Evolutionary conservation across 2,113 vertebrate genomes (phyloP).

Genomic region (Aegotheles bennettii): DNA sequence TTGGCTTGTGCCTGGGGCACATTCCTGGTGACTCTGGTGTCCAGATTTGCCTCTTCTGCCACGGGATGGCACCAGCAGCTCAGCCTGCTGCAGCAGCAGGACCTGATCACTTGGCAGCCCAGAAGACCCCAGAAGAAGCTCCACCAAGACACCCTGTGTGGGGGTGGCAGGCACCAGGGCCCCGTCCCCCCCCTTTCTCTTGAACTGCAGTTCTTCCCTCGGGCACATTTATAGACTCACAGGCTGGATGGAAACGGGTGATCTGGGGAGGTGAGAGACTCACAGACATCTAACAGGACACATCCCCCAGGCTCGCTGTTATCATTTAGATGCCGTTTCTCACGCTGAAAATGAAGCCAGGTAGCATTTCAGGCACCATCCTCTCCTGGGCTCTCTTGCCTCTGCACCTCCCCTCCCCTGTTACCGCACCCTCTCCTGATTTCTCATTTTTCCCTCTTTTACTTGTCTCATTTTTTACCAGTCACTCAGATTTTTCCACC

Average conservation of each 20-base stretch:
- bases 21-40: too few species aligned
- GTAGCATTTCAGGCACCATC: background rate
- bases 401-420: background rate
- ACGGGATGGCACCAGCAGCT: slow-evolving; percentile 17
- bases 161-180: too few species aligned
- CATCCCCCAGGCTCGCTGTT: background rate
- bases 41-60: background rate
- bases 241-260: background rate
- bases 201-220: background rate
- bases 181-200: background rate
- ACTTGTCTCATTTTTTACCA: background rate
- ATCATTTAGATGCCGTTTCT: background rate
- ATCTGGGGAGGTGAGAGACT: background rate
- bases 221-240: background rate
- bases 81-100: background rate
- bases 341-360: background rate
- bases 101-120: rapidly evolving
- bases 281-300: background rate
- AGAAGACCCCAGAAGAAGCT: background rate
- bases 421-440: rapidly evolving
- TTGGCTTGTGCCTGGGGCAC: background rate
- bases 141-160: rapidly evolving
- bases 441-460: background rate
- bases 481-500: too few species aligned
- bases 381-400: background rate